Conservation (phyloP, 2,113 vertebrate genomes). For the Camelus dromedarius region DNA sequence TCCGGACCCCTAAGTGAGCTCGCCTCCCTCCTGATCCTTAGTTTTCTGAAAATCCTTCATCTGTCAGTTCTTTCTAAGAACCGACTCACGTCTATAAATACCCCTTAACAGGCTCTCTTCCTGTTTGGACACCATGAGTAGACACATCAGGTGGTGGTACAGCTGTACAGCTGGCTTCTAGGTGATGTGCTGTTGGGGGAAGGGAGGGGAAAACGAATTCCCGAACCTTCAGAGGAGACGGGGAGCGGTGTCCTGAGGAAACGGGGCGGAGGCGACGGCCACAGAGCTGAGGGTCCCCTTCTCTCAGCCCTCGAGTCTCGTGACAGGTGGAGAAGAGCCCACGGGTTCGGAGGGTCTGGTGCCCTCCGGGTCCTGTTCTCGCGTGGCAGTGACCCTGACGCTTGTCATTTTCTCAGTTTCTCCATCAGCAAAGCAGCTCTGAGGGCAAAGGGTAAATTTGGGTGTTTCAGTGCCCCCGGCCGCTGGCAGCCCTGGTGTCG, state of each 20-base stretch:
- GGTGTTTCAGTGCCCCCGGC: accelerated
- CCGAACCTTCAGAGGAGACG: background rate
- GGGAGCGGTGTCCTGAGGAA: background rate
- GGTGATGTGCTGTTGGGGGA: accelerated
- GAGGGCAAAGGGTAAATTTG: background rate
- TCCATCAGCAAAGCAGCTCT: background rate
- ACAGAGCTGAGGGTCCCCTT: background rate
- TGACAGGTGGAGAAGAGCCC: background rate
- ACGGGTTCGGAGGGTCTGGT: accelerated
- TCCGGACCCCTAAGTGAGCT: background rate
- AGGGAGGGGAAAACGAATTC: background rate
- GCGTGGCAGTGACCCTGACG: accelerated
- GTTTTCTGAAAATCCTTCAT: slow-evolving; percentile 10
- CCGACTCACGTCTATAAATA: slow-evolving; percentile 21
- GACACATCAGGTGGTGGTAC: background rate
- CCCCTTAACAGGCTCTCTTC: slow-evolving; percentile 9
- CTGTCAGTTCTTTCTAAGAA: slow-evolving; percentile 45
- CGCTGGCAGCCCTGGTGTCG: background rate
- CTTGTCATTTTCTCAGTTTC: background rate
- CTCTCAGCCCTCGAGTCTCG: accelerated
- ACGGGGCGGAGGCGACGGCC: accelerated
- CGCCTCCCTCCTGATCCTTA: background rate
- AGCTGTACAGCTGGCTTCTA: accelerated
- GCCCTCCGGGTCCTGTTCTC: background rate
- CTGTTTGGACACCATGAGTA: background rate